phyloP scores from a whole-genome alignment of 53 echinoderm and acorn worm species.

The Hippasteria phrygiana region DNA sequence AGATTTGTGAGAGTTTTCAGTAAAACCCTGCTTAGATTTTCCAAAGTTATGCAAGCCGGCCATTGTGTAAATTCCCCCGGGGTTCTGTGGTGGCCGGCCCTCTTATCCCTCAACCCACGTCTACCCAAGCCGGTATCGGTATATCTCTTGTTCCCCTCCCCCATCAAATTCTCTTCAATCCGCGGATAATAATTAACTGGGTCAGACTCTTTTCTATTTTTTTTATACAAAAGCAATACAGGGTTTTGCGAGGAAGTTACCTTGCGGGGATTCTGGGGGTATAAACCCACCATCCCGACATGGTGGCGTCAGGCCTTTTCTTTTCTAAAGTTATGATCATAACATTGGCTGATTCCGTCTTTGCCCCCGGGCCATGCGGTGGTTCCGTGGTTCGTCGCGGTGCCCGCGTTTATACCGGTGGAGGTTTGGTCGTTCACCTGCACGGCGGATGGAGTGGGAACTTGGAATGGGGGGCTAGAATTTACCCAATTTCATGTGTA shows the following conservation, averaged over 20 bases:
- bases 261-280: slow-evolving; percentile 46
- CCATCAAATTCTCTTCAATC: slow-evolving; percentile 65
- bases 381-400: slow-evolving; percentile 36
- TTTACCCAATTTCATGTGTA: too few species aligned
- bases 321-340: slow-evolving; percentile 56
- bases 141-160: slow-evolving; percentile 18
- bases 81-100: background rate
- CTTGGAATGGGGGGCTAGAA: background rate
- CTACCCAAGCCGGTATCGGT: background rate
- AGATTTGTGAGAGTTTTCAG: too few species aligned
- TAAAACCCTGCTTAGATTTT: too few species aligned
- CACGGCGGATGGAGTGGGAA: background rate
- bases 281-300: slow-evolving; percentile 61
- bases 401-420: background rate
- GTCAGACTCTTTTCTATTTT: slow-evolving; percentile 34
- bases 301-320: slow-evolving; percentile 65
- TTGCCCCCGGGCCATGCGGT: slow-evolving; percentile 27
- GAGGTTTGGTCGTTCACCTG: slow-evolving; percentile 44
- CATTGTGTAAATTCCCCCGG: background rate
- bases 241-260: slow-evolving; percentile 31
- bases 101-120: slow-evolving; percentile 46
- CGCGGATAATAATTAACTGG: slow-evolving; percentile 66
- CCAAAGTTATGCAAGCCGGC: too few species aligned
- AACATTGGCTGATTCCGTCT: slow-evolving; percentile 50
- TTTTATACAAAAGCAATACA: background rate